phyloP scores from a whole-genome alignment of 2,797 vertebrate species.

The Emydoidea blandingii region DNA sequence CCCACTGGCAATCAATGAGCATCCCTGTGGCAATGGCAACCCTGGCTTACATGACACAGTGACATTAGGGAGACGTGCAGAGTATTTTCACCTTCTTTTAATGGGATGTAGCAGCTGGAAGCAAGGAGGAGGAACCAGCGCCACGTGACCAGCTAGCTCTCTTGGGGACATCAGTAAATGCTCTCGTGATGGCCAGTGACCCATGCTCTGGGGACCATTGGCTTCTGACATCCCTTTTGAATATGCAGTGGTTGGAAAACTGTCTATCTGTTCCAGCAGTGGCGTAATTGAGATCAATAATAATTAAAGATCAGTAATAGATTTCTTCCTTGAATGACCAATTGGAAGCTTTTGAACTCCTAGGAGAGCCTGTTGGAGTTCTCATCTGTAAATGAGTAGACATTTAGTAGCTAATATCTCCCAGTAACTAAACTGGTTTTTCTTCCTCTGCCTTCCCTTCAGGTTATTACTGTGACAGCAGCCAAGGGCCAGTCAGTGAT shows the following conservation, averaged over 20 bases:
- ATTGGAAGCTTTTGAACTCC: neutral
- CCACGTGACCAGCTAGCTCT: neutral
- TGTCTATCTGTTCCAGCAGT: neutral
- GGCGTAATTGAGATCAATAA: neutral
- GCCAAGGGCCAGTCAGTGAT: constrained; percentile 73
- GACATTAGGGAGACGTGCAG: neutral
- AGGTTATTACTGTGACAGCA: constrained; percentile 90
- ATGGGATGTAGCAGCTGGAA: neutral
- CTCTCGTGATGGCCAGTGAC: neutral
- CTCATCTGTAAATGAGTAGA: neutral
- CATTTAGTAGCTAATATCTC: neutral
- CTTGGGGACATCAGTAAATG: neutral
- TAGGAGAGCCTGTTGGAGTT: neutral
- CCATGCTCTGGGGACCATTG: neutral
- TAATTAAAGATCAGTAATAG: neutral
- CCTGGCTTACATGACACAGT: neutral
- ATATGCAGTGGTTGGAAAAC: neutral
- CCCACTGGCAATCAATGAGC: neutral
- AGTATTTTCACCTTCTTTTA: neutral
- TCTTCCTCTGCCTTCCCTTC: neutral
- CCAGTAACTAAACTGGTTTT: neutral
- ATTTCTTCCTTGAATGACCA: neutral
- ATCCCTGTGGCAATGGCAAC: neutral
- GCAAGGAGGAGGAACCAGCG: neutral
- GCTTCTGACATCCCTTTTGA: neutral